phyloP scores from a whole-genome alignment of 2,113 vertebrate species.

The Microtus pennsylvanicus region DNA sequence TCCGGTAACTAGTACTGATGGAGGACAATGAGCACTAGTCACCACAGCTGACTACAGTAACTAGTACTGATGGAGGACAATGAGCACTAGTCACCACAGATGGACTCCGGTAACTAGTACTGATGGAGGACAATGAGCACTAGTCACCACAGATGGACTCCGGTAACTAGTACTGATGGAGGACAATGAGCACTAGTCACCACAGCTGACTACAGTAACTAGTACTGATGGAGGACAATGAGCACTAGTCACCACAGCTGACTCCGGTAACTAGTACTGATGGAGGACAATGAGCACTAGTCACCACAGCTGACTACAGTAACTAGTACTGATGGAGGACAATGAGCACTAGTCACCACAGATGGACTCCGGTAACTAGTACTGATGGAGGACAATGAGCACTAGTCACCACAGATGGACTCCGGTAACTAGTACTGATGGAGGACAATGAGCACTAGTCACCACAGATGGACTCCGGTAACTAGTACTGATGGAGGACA shows the following conservation, averaged over 20 bases:
- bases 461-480: neutral
- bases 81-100: neutral
- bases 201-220: neutral
- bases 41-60: neutral
- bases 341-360: neutral
- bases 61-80: neutral
- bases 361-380: neutral
- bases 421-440: neutral
- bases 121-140: neutral
- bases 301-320: neutral
- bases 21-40: neutral
- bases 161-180: neutral
- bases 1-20: neutral
- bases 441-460: neutral
- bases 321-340: neutral
- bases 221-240: neutral
- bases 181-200: neutral
- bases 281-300: neutral
- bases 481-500: no score
- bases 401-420: neutral
- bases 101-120: neutral
- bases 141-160: neutral
- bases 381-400: neutral
- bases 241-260: neutral
- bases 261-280: neutral